Base-by-base conservation (phyloP, 2,797 vertebrate species). In the Peromyscus melanophrys region DNA sequence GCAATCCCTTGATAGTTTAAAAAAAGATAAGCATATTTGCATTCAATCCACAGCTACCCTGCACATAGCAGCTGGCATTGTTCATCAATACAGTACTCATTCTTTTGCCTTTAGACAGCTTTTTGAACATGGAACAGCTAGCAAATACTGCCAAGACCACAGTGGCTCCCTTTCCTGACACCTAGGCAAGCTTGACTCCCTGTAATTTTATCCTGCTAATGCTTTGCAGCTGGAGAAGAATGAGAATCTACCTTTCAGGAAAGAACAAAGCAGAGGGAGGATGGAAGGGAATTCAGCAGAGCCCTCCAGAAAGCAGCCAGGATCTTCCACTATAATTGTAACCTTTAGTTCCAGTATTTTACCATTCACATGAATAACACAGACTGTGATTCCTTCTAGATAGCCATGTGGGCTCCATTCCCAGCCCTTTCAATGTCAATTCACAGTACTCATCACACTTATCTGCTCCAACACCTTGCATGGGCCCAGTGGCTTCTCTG, bases 61-160 rank as follows among this genome's bases (percentile, higher is more conserved):
- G 6, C 14, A 78, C 29, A 34, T 11, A 76, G 89, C 73, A 31
- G 2, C 49, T 34, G 21, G 8, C 27, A 14, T 14, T 94, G 25
- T 43, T 89, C 25, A 59, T 85, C 57, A 92, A 12, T 34, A 37
- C 27, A 69, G 40, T 43, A 76, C 21, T 21, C 31, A 17, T 37
- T 86, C 16, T 57, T 25, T 93, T 57, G 31, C 71, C 63, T 87
- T 86, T 40, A 57, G 55, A 65, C 23, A 77, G 63, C 78, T 57
- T 37, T 73, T 40, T 27, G 12, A 1, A 40, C 0, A 6, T 31
- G 9, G 29, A 91, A 82, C 59, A 94, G 92, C 65, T 85, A 84
- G 16, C 69, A 82, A 46, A 84, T 84, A 37, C 89, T 93, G 37
- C 90, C 96, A 94, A 90, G n/a, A 3, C n/a, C 87, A 94, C 31